phyloP scores from a whole-genome alignment of 2,888 invertebrate genomes.

The Metopia argyrocephala region DNA sequence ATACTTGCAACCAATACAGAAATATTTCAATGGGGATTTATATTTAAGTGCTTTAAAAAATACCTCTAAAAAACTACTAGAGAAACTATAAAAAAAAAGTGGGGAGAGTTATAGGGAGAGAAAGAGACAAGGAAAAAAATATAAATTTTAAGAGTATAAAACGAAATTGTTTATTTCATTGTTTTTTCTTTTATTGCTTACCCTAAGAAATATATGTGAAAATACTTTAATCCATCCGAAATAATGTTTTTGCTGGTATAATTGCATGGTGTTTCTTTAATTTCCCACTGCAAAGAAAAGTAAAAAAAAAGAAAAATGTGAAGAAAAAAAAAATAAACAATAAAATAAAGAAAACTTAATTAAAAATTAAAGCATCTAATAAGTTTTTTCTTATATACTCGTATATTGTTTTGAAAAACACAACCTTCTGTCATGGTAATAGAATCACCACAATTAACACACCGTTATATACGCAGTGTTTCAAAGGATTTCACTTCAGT shows the following conservation, averaged over 20 bases:
- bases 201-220: too few species aligned
- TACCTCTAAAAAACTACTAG: conserved; percentile 3
- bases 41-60: conserved; percentile 1
- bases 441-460: conserved; percentile 68
- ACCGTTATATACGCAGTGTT: conserved; percentile 72
- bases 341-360: conserved; percentile 35
- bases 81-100: conserved; percentile 3
- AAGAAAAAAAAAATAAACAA: neutral
- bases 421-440: conserved; percentile 65
- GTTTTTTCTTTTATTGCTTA: neutral
- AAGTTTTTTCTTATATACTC: conserved; percentile 2
- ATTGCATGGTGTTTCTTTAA: neutral
- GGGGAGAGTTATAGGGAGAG: neutral
- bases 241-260: too few species aligned
- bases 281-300: neutral
- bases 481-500: conserved; percentile 74
- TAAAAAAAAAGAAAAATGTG: conserved; percentile 11
- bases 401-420: conserved; percentile 9
- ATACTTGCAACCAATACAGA: neutral
- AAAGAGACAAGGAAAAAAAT: neutral
- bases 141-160: neutral
- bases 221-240: too few species aligned
- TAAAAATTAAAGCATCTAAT: conserved; percentile 33
- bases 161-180: neutral
- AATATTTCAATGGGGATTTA: neutral